Base-by-base conservation (phyloP, 2,113 vertebrate genomes). In the Cercocebus atys region DNA sequence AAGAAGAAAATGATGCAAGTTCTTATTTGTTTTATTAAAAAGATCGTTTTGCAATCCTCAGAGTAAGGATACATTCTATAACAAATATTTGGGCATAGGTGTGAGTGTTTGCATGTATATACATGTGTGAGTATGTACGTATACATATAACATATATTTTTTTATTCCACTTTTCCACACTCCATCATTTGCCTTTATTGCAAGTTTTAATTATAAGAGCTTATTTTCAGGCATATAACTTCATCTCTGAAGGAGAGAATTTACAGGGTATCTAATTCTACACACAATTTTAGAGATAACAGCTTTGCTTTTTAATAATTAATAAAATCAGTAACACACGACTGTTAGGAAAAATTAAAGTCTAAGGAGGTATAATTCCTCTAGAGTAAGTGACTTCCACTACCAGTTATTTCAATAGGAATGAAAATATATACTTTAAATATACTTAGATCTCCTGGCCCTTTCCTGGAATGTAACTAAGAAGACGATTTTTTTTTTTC, bases 1-100 rank as follows among this genome's bases (percentile, higher is more conserved):
- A 96, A 96, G 25, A 97, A 98, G 95, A 98, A 97, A 97, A 96
- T 75, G 97, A 92, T 97, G 45, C 97, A 94, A 94, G 98, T 76
- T 96, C 83, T 90, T 98, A 83, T 45, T 94, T 96, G 40, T 84
- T 43, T 59, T 87, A 93, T 96, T 72, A 83, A 90, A 43, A 61
- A 64, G 10, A 88, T 47, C 22, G 14, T 12, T 76, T 57, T 32
- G 52, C 14, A 70, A 55, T 59, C 23, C 23, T 81, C 43, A 94
- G 14, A 72, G 72, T 27, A 90, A 59, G 38, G 40, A 12, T 45
- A 13, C 0, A 16, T 30, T 72, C 17, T 57, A 2, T 55, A 91
- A 91, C 30, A 91, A 93, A 20, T 38, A 16, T 6, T 25, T 66
- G 25, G 1, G 17, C 8, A 40, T 40, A 7, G 76, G 22, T 38